A percentile compares a stretch with the other conserved stretches of the same genome.
Evolutionary conservation across 1,140 invertebrate genomes (phyloP).

Genomic region (Neodiprion virginianus): DNA sequence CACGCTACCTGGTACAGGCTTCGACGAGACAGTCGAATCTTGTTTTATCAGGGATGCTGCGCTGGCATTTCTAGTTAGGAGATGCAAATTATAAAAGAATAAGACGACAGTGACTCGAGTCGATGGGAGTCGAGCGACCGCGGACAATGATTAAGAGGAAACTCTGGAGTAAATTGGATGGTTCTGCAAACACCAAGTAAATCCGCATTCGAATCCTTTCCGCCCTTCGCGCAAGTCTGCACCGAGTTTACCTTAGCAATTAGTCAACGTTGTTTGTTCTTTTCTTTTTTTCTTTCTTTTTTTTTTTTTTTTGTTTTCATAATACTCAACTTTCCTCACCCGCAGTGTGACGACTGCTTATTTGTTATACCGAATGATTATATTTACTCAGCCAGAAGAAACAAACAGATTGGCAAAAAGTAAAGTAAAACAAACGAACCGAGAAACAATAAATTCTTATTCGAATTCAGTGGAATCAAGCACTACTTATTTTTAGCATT

Average conservation of each 20-base stretch:
- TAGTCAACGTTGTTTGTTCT: neutral
- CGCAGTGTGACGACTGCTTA: too few relatives aligned
- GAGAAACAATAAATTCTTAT: too few relatives aligned
- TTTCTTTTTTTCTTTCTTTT: too few relatives aligned
- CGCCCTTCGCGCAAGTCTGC: neutral
- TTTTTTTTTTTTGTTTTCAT: too few relatives aligned
- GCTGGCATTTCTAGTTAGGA: neutral
- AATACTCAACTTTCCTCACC: too few relatives aligned
- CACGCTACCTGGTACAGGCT: neutral
- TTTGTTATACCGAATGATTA: too few relatives aligned
- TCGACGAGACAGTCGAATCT: neutral
- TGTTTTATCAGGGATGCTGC: neutral
- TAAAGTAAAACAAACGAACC: too few relatives aligned
- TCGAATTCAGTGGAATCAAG: too few relatives aligned
- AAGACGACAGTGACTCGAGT: neutral
- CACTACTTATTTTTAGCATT: too few relatives aligned
- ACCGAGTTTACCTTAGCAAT: neutral
- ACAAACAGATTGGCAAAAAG: too few relatives aligned
- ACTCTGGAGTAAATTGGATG: constrained; percentile 2
- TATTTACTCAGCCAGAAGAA: too few relatives aligned
- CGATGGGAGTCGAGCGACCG: neutral
- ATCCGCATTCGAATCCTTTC: too few relatives aligned
- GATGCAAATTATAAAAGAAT: constrained; percentile 8
- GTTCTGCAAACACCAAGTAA: neutral
- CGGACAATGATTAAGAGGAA: constrained; percentile 2